Conservation (phyloP, 1,140 invertebrate genomes). For the Ericerus pela region DNA sequence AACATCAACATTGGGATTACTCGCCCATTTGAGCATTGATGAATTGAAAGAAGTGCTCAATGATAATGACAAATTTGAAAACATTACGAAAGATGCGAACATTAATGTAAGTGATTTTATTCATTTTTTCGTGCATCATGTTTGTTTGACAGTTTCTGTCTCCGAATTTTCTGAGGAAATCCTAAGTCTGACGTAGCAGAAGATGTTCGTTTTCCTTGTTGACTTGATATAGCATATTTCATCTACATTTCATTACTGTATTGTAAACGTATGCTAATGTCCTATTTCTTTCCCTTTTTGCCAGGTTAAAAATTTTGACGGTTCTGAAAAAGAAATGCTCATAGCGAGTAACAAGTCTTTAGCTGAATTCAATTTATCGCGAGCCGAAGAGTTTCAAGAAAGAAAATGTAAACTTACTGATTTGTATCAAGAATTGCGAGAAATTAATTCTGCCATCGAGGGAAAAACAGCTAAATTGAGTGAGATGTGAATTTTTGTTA, state of each 20-base stretch:
- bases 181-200: too few relatives aligned
- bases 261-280: too few relatives aligned
- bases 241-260: too few relatives aligned
- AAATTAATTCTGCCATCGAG: slow-evolving; percentile 48
- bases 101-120: slow-evolving; percentile 41
- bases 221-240: too few relatives aligned
- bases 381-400: slow-evolving; percentile 62
- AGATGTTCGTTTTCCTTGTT: too few relatives aligned
- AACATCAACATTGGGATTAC: slow-evolving; percentile 28
- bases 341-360: slow-evolving; percentile 70
- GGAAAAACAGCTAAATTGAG: slow-evolving; percentile 48
- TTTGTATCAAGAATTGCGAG: slow-evolving; percentile 48
- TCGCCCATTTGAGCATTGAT: slow-evolving; percentile 45
- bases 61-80: slow-evolving; percentile 66
- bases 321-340: slow-evolving; percentile 66
- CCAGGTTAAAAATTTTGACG: slow-evolving; percentile 50
- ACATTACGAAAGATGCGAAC: slow-evolving; percentile 56
- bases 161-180: too few relatives aligned
- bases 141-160: too few relatives aligned
- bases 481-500: slow-evolving; percentile 34
- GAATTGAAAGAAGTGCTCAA: slow-evolving; percentile 71
- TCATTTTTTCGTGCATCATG: too few relatives aligned
- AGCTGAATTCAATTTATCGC: slow-evolving; percentile 71
- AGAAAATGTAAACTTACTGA: slow-evolving; percentile 49
- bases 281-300: slow-evolving; percentile 16